Evolutionary conservation across 2,888 invertebrate species (phyloP).

Genomic region (Trichogramma dendrolimi): DNA sequence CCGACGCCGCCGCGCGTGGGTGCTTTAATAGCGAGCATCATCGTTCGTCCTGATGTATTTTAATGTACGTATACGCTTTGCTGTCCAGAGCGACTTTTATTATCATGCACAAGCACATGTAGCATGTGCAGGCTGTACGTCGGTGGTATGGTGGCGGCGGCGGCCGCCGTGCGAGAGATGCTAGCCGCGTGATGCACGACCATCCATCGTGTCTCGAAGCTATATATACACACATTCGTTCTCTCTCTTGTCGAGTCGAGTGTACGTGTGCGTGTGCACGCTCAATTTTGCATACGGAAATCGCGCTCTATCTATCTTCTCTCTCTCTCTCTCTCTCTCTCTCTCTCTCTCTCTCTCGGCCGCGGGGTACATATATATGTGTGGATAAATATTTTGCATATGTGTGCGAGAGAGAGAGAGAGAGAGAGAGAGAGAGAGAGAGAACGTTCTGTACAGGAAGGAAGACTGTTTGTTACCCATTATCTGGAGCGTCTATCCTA

Average conservation of each 20-base stretch:
- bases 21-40: too few relatives aligned
- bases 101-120: too few relatives aligned
- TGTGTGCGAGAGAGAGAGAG: background rate
- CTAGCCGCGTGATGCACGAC: slow-evolving; percentile 50
- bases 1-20: too few relatives aligned
- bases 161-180: background rate
- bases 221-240: too few relatives aligned
- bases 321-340: slow-evolving; percentile 3
- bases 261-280: slow-evolving; percentile 45
- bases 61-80: too few relatives aligned
- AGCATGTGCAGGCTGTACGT: too few relatives aligned
- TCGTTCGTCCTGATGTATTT: too few relatives aligned
- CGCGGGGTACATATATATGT: background rate
- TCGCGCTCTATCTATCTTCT: slow-evolving; percentile 35
- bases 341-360: background rate
- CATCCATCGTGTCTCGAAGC: slow-evolving; percentile 43
- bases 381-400: background rate
- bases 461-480: slow-evolving; percentile 52
- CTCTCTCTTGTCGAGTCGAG: too few relatives aligned
- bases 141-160: too few relatives aligned
- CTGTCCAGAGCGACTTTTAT: too few relatives aligned
- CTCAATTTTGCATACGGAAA: slow-evolving; percentile 52
- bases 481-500: slow-evolving; percentile 38
- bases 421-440: slow-evolving; percentile 19
- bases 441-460: slow-evolving; percentile 51